These are phyloP conservation scores for Balanococcus diminutus DNA, from an alignment of 2,888 invertebrate species.

Conservation along the genomic window DNA sequence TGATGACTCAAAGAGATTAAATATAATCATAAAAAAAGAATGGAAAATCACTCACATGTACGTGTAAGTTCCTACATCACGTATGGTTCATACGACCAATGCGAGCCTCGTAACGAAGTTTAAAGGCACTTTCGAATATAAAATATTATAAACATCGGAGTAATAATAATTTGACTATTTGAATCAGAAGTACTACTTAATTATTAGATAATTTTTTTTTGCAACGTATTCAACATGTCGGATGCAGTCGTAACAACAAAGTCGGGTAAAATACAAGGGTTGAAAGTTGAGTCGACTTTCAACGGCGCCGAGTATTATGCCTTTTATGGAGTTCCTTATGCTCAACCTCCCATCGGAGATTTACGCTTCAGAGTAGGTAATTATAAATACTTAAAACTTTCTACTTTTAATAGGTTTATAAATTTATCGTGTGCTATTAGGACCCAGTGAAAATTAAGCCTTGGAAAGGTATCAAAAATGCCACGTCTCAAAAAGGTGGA, in stretches of 20 bases:
- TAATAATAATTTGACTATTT: not conserved
- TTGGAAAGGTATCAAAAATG: not conserved
- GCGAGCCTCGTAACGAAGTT: not conserved
- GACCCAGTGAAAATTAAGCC: not conserved
- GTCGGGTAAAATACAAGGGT: conserved; percentile 26
- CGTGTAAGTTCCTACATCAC: not conserved
- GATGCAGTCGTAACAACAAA: not conserved
- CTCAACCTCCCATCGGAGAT: not conserved
- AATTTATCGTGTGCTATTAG: not conserved
- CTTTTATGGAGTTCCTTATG: conserved; percentile 43
- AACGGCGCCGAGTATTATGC: not conserved
- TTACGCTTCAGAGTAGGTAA: conserved; percentile 30
- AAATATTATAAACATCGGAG: not conserved
- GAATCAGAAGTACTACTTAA: too few species aligned
- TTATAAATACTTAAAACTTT: too few species aligned
- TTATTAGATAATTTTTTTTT: too few species aligned
- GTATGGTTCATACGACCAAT: not conserved
- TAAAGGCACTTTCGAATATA: not conserved
- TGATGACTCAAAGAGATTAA: too few species aligned
- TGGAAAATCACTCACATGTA: not conserved
- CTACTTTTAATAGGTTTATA: too few species aligned
- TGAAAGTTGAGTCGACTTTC: not conserved
- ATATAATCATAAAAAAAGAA: not conserved
- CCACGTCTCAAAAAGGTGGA: not conserved
- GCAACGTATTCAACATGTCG: conserved; percentile 21